Evolutionary conservation across 2,797 vertebrate species (phyloP).

Genomic region (Nyctalus aviator): DNA sequence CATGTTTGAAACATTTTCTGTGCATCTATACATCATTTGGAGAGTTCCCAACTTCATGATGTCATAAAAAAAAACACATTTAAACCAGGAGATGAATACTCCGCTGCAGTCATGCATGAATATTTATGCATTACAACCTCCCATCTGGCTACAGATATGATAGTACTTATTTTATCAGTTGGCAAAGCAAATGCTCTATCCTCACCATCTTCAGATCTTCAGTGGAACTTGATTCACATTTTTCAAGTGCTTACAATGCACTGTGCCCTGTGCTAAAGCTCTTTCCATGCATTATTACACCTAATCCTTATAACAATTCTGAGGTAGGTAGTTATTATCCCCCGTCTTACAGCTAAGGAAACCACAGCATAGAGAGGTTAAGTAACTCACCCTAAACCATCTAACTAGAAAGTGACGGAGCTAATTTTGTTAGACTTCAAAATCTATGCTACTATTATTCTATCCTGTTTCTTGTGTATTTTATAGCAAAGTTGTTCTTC

Average conservation of each 20-base stretch:
- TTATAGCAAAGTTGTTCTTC: neutral
- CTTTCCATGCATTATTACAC: too few species aligned
- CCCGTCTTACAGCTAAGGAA: neutral
- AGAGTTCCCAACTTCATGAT: constrained; percentile 2
- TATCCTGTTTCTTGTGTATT: neutral
- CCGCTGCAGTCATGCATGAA: neutral
- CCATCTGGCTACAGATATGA: neutral
- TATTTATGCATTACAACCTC: neutral
- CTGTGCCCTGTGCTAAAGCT: neutral
- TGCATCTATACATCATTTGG: neutral
- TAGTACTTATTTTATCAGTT: neutral
- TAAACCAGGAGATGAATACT: neutral
- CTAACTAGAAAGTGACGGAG: neutral
- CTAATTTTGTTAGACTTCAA: constrained; percentile 1
- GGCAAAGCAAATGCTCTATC: neutral
- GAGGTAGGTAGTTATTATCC: neutral
- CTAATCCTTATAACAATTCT: neutral
- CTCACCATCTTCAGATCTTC: neutral
- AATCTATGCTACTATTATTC: neutral
- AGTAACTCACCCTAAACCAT: neutral
- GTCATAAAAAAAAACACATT: constrained; percentile 3
- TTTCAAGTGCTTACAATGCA: neutral
- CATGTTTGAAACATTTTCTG: neutral
- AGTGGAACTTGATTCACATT: neutral
- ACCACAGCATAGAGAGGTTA: neutral